phyloP scores from a whole-genome alignment of 2,888 invertebrate species.

The Papilio gigon region DNA sequence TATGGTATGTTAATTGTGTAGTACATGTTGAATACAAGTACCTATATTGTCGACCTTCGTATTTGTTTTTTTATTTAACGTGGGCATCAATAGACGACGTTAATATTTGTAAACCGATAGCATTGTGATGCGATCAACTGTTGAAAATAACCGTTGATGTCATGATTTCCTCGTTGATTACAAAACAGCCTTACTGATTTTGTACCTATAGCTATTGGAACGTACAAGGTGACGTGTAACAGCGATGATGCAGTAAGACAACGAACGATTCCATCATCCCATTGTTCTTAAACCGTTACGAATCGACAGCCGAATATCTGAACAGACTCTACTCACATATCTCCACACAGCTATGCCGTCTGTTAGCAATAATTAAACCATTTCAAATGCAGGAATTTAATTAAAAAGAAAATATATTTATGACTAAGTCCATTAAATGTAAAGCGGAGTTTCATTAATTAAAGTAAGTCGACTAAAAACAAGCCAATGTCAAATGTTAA shows the following conservation, averaged over 20 bases:
- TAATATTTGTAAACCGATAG: conserved; percentile 14
- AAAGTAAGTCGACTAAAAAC: background rate
- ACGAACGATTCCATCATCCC: conserved; percentile 28
- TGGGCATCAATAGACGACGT: conserved; percentile 6
- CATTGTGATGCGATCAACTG: conserved; percentile 29
- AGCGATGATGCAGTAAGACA: conserved; percentile 15
- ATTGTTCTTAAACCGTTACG: conserved; percentile 27
- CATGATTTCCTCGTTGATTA: conserved; percentile 32
- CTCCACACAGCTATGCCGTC: background rate
- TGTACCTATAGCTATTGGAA: conserved; percentile 26
- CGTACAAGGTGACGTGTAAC: conserved; percentile 3
- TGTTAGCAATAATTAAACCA: no score
- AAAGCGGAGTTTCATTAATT: conserved; percentile 4
- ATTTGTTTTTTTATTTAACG: conserved; percentile 8
- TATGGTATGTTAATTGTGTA: background rate
- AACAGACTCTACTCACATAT: conserved; percentile 12
- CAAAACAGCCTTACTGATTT: conserved; percentile 24
- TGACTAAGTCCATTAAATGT: background rate
- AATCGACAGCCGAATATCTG: conserved; percentile 8
- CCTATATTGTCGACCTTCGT: background rate
- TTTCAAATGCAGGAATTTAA: background rate
- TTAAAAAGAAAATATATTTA: background rate
- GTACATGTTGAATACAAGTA: background rate
- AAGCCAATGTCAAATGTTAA: conserved; percentile 27
- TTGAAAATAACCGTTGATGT: conserved; percentile 39